Evolutionary conservation across 37 sponge, comb jelly and placozoan genomes (phyloP), one percentile per base, ranked within the genome.

Genomic region (Amphimedon queenslandica): DNA sequence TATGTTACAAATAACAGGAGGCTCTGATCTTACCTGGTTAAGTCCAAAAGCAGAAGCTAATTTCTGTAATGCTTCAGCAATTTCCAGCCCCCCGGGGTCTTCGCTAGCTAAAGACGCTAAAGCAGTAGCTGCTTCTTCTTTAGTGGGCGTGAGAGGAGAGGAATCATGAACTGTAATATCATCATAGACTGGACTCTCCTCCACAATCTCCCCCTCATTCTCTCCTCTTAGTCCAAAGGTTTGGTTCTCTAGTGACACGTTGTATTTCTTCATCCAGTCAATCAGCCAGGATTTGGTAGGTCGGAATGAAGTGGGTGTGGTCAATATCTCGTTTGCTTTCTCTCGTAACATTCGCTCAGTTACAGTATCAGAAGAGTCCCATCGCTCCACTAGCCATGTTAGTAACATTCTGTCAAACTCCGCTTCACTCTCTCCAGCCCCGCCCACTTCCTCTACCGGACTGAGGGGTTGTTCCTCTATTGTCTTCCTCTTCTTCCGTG

Each of bases 221-320:
- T 84, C 82, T 5, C 88, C 83, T 25, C 69, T 79, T 38, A 63
- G 77, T 20, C 82, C 82, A 38, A 77, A 82, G 0, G 88, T 78
- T 63, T 82, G 88, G 37, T 77, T 89, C 72, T 89, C 80, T 40
- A 89, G 72, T 30, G 86, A 81, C 51, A 90, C 73, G 35, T 90
- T 80, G 37, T 90, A 80, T 63, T 90, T 84, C 29, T 63, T 57
- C 51, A 74, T 82, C 84, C 82, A 81, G 25, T 71, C 68, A 25
- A 39, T 42, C 55, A 90, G 66, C 90, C 90, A 90, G 4, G 64
- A 21, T 41, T 84, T 80, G 25, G 90, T 67, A 23, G 90, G 56
- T 24, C 77, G 72, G 69, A 90, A 90, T 25, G 23, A 11, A 16
- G 81, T 63, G 32, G 72, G 67, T 2, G 85, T 65, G 39, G 77